These are phyloP conservation scores for Anthopleura xanthogrammica DNA, from an alignment of 92 coral and sea anemone genomes.

Conservation along the genomic window DNA sequence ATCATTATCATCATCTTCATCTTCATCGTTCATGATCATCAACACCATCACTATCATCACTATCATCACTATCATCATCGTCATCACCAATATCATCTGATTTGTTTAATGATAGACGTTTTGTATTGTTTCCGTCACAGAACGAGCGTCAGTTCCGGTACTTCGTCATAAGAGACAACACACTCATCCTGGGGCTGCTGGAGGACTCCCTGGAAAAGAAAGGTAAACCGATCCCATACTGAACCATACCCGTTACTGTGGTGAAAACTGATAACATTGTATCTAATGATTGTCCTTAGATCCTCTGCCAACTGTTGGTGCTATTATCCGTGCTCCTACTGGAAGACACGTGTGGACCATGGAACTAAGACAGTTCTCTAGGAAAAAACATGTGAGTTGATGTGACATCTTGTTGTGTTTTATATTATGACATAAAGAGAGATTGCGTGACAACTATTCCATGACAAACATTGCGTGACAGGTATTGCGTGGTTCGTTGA, in stretches of 20 bases:
- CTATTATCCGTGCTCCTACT: conserved; percentile 80
- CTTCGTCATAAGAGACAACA: conserved; percentile 74
- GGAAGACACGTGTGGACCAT: conserved; percentile 95
- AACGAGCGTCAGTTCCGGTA: conserved; percentile 73
- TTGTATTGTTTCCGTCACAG: conserved; percentile 27
- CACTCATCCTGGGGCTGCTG: conserved; percentile 71
- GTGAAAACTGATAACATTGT: not conserved
- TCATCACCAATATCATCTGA: not conserved
- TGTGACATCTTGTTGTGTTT: not conserved
- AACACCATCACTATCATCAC: not conserved
- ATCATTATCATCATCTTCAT: not conserved
- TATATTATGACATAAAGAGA: not conserved
- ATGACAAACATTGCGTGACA: not conserved
- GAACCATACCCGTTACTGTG: not conserved
- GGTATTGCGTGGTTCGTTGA: too few relatives aligned
- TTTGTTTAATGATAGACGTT: not conserved
- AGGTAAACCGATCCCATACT: conserved; percentile 46
- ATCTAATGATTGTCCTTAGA: conserved; percentile 40
- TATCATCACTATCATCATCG: not conserved
- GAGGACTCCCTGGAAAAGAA: conserved; percentile 80
- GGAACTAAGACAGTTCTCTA: conserved; percentile 88
- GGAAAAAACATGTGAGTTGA: conserved; percentile 72
- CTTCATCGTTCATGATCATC: not conserved
- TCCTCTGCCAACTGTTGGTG: conserved; percentile 71
- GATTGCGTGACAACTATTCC: not conserved